Evolutionary conservation across 2,888 invertebrate genomes (phyloP).

Genomic region (Ormyrus thymus): DNA sequence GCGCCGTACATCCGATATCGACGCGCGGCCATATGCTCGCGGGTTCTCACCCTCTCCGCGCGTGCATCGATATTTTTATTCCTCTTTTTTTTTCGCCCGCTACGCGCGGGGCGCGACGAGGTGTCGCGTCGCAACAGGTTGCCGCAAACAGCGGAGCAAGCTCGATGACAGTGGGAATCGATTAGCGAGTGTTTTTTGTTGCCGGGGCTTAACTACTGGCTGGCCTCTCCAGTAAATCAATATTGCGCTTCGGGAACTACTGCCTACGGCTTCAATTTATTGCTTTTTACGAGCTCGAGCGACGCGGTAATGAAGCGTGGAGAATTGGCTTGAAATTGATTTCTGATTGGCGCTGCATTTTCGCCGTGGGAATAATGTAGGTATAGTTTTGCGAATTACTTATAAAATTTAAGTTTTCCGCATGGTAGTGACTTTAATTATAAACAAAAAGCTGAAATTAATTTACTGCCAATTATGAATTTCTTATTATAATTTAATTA

Average conservation of each 20-base stretch:
- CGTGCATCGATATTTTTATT: conserved; percentile 47
- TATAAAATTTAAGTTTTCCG: too few species aligned
- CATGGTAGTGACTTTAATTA: too few species aligned
- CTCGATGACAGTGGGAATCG: conserved; percentile 33
- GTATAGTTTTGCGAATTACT: too few species aligned
- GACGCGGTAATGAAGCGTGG: conserved; percentile 30
- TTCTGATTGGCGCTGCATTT: not conserved
- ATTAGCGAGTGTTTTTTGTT: conserved; percentile 33
- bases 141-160: conserved; percentile 12
- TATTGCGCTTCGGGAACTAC: not conserved
- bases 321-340: conserved; percentile 13
- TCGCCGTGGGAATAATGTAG: conserved; percentile 28
- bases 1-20: conserved; percentile 57
- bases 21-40: conserved; percentile 65
- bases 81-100: not conserved
- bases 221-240: conserved; percentile 38
- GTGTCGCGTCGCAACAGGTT: conserved; percentile 51
- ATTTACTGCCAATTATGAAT: too few species aligned
- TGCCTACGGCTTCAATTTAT: conserved; percentile 4
- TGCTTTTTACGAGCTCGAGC: not conserved
- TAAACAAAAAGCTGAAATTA: too few species aligned
- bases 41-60: conserved; percentile 62
- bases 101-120: not conserved
- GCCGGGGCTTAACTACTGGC: conserved; percentile 6
- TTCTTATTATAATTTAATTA: too few species aligned